Evolutionary conservation across 2,797 vertebrate genomes (phyloP), one percentile per base, ranked within the genome.

Genomic region (Acanthiza pusilla): DNA sequence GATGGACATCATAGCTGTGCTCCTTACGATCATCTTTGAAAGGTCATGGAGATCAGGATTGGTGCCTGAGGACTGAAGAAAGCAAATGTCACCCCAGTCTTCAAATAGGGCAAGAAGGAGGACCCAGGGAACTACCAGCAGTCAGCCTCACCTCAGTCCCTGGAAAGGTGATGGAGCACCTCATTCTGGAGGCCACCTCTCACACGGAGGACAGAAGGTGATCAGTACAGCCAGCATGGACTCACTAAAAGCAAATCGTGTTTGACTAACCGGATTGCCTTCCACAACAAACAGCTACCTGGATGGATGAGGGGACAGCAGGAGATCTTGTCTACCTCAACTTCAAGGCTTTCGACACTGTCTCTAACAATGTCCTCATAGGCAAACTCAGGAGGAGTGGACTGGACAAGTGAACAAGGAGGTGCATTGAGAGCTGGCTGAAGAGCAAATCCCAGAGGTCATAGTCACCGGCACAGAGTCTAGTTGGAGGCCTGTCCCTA

Each of bases 401-500:
- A 38, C 34, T 38, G 34, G 18, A n/a, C 27, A 15, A 5, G 12
- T 15, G 32, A 17, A 53, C 22, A 27, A 17, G 18, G 13, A 71
- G 26, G 9, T 45, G 48, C 6, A 29, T 13, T 63, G 42, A 40
- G 42, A 63, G 40, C 42, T 48, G 42, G 16, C 13, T 43, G 17
- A 70, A 51, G 13, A 23, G 27, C 27, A 54, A 11, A 71, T 32
- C 40, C 23, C 23, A 63, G 12, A 45, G 45, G 18, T 18, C 12
- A 12, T 6, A 26, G 38, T 32, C 29, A 38, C 29, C 16, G 40
- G 18, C 40, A 54, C 10, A 47, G 19, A 23, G 2, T 36, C 18
- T 2, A 3, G 9, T 13, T 38, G 38, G 38, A 38, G 38, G 5
- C 18, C 57, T 47, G 9, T 54, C 2, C 0, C 0, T 38, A 0